Evolutionary conservation across 2,113 vertebrate genomes (phyloP).

Genomic region (Percopsis transmontana): DNA sequence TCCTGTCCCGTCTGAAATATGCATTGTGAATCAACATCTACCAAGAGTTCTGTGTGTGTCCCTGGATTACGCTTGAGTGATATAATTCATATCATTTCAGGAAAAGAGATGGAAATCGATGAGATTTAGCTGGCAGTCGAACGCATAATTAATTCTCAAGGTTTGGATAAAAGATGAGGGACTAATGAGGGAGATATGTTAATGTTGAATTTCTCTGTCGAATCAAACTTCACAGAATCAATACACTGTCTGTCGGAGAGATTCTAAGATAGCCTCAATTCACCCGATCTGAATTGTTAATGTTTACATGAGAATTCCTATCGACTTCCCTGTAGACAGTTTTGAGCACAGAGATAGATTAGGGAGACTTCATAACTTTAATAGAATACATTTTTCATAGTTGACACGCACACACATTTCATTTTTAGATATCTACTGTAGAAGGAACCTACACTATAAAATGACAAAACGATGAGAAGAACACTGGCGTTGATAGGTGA

Average conservation of each 20-base stretch:
- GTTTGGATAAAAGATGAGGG: conserved; percentile 54
- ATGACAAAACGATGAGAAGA: not conserved
- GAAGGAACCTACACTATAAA: not conserved
- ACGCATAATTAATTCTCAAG: conserved; percentile 72
- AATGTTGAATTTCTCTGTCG: conserved; percentile 45
- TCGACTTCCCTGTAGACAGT: not conserved
- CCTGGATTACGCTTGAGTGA: conserved; percentile 57
- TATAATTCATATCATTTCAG: conserved; percentile 62
- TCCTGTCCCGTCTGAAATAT: conserved; percentile 49
- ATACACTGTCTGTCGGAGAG: conserved; percentile 39
- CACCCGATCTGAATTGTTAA: conserved; percentile 7
- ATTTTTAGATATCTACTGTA: not conserved
- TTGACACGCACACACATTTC: too few species aligned
- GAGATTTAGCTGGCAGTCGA: conserved; percentile 36
- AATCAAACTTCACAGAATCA: conserved; percentile 49
- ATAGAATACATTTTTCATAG: not conserved
- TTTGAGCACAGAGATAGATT: not conserved
- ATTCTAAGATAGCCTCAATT: conserved; percentile 18
- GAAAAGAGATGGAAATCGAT: conserved; percentile 60
- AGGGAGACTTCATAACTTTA: not conserved
- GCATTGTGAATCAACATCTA: conserved; percentile 46
- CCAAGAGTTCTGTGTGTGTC: conserved; percentile 23
- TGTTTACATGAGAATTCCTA: conserved; percentile 13
- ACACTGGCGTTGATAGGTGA: not conserved
- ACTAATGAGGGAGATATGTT: conserved; percentile 68